Evolutionary conservation across 2,797 vertebrate genomes (phyloP).

Genomic region (Dipus sagitta): DNA sequence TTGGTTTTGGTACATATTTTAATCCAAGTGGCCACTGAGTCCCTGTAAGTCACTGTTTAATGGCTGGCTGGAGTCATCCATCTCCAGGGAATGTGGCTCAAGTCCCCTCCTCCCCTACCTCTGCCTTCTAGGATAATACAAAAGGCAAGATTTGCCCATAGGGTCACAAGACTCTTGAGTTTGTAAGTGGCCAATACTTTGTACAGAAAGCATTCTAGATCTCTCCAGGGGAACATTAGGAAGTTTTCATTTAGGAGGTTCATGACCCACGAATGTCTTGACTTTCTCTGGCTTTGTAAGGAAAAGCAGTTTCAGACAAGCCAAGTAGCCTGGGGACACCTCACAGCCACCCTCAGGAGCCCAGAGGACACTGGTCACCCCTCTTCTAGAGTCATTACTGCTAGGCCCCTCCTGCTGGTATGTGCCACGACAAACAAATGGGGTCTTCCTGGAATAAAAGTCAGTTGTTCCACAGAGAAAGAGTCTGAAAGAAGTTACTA

Average conservation of each 20-base stretch:
- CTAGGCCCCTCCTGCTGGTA: background rate
- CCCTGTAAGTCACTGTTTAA: background rate
- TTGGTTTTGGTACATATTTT: background rate
- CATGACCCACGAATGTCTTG: background rate
- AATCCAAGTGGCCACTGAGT: no score
- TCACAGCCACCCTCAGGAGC: background rate
- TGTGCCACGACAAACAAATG: conserved; percentile 50
- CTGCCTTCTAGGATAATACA: background rate
- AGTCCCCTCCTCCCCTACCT: background rate
- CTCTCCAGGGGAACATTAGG: background rate
- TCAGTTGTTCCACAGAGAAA: background rate
- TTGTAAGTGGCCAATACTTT: background rate
- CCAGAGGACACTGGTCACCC: accelerated
- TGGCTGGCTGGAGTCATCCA: background rate
- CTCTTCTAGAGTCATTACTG: conserved; percentile 19
- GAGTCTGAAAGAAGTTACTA: background rate
- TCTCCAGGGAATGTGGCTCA: background rate
- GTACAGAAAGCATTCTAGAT: background rate
- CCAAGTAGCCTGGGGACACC: background rate
- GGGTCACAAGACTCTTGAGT: background rate
- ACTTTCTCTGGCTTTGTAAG: background rate
- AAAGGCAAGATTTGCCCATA: background rate
- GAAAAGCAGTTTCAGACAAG: background rate
- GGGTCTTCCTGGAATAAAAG: conserved; percentile 61
- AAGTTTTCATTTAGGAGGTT: background rate